Evolutionary conservation across 2,888 invertebrate genomes (phyloP).

Genomic region (Sceliomorpha sp.): DNA sequence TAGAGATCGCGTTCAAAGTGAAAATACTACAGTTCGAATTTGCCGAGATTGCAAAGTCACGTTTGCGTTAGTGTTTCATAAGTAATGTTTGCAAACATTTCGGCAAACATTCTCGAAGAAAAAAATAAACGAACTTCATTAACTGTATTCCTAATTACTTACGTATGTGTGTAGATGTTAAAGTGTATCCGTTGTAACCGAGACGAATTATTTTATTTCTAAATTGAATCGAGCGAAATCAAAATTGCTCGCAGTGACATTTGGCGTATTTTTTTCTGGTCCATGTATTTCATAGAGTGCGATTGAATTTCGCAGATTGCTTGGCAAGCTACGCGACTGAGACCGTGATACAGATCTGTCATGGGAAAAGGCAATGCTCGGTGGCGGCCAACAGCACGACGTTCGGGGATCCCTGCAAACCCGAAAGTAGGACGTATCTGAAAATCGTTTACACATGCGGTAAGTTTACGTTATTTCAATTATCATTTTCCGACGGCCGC

Average conservation of each 20-base stretch:
- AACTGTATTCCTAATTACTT: too few relatives aligned
- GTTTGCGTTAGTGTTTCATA: constrained; percentile 49
- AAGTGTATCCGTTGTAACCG: too few relatives aligned
- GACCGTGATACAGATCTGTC: constrained; percentile 92
- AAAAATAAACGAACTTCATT: too few relatives aligned
- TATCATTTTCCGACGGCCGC: constrained; percentile 23
- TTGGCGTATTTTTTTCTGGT: constrained; percentile 25
- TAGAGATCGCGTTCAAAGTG: constrained; percentile 41
- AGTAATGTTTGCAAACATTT: constrained; percentile 34
- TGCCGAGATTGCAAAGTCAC: constrained; percentile 6
- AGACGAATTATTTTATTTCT: neutral
- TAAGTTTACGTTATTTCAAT: constrained; percentile 81
- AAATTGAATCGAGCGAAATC: constrained; percentile 38
- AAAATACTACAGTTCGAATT: constrained; percentile 42
- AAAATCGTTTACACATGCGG: constrained; percentile 94
- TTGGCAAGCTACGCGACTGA: constrained; percentile 94
- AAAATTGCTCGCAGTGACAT: constrained; percentile 20
- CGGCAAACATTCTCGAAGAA: constrained; percentile 7
- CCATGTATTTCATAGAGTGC: constrained; percentile 48
- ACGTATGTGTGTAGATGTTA: too few relatives aligned
- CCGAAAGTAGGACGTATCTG: constrained; percentile 90
- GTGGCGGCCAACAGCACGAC: constrained; percentile 90
- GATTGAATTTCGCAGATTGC: constrained; percentile 85
- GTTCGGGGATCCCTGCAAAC: constrained; percentile 90
- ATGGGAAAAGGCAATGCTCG: constrained; percentile 90